These are phyloP conservation scores for Strix occidentalis DNA, from an alignment of 2,797 vertebrate species.

Conservation along the genomic window DNA sequence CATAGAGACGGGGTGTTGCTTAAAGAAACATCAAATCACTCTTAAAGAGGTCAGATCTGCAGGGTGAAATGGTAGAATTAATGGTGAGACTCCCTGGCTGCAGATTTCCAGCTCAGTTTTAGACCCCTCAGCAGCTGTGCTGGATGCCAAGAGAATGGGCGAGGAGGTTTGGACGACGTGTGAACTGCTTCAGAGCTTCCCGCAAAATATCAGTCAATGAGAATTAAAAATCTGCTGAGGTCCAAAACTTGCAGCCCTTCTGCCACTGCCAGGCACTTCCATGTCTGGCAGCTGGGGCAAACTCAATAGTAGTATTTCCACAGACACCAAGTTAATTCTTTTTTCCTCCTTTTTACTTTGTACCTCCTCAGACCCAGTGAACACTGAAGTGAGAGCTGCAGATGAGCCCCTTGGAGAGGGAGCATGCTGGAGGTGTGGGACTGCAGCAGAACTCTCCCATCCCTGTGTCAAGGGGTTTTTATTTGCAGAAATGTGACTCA, in stretches of 20 bases:
- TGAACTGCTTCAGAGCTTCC: neutral
- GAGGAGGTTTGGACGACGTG: neutral
- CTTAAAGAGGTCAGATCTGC: slow-evolving; percentile 40
- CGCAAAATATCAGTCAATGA: neutral
- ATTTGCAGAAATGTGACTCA: neutral
- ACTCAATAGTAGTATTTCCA: neutral
- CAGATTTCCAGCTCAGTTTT: neutral
- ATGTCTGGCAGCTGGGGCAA: neutral
- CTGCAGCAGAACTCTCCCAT: neutral
- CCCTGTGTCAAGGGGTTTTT: neutral
- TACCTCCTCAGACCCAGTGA: neutral
- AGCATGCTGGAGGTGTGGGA: neutral
- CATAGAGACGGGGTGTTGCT: slow-evolving; percentile 48
- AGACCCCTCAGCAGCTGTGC: neutral
- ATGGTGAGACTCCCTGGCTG: neutral
- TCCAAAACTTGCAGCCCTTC: neutral
- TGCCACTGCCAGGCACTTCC: neutral
- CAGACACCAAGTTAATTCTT: neutral
- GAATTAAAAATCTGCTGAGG: neutral
- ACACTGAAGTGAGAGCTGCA: neutral
- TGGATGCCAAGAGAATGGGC: neutral
- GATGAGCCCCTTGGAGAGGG: neutral
- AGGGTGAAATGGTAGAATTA: slow-evolving; percentile 19
- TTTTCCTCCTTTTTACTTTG: neutral
- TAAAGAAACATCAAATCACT: slow-evolving; percentile 56